Conservation (phyloP, 2,113 vertebrate species). For the Eidolon helvum region DNA sequence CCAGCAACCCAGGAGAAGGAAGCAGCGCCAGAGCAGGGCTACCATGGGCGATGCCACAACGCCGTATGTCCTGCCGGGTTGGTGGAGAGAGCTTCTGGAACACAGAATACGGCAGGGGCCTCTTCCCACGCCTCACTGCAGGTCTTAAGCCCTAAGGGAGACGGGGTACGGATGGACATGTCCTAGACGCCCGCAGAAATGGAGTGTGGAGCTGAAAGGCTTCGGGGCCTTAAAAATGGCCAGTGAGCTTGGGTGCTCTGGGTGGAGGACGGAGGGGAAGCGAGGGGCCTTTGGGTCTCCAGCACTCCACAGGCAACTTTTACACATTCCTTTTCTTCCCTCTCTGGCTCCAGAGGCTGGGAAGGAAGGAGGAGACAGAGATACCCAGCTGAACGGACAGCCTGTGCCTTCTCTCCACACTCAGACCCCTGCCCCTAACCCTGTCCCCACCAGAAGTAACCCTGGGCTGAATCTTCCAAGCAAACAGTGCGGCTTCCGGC, state of each 20-base stretch:
- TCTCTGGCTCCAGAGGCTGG: not conserved
- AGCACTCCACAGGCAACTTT: not conserved
- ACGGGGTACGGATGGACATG: too few species aligned
- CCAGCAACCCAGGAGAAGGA: too few species aligned
- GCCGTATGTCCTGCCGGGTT: not conserved
- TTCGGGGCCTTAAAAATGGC: not conserved
- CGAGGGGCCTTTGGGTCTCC: not conserved
- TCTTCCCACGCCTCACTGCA: not conserved
- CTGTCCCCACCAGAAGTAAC: not conserved
- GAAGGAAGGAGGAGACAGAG: not conserved
- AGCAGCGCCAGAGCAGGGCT: not conserved
- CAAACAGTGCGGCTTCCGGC: rapidly evolving
- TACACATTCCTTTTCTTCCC: rapidly evolving
- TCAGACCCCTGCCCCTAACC: not conserved
- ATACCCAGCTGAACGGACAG: not conserved
- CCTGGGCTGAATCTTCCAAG: not conserved
- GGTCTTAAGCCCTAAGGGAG: not conserved
- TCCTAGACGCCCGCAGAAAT: not conserved
- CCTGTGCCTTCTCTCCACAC: not conserved
- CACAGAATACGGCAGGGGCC: not conserved
- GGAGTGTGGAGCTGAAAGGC: not conserved
- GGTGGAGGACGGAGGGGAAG: rapidly evolving
- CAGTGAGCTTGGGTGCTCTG: not conserved
- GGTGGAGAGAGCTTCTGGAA: not conserved
- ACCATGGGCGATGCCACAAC: rapidly evolving